Evolutionary conservation across 2,888 invertebrate species (phyloP), one percentile per base, ranked within the genome.

Genomic region (Pedicia rivosa): DNA sequence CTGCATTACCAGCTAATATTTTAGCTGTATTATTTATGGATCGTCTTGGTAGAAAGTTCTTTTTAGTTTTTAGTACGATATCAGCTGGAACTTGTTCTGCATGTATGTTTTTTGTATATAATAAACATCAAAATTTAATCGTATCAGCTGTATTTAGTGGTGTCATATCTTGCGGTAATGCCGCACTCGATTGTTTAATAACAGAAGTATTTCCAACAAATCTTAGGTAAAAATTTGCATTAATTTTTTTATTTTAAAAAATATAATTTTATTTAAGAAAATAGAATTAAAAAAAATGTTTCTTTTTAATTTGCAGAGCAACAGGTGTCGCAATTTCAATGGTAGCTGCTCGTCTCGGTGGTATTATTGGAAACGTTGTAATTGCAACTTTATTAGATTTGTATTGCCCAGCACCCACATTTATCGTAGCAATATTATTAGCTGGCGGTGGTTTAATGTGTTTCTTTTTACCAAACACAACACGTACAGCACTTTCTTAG

Each of bases 171-270:
- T 86, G 84, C 57, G 86, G 86, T 44, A 86, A 86, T 61, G 86
- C 86, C 36, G 83, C 90, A 4, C 67, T 91, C 43, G 90, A 90
- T 65, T 91, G 91, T 55, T 72, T 92, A 47, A 84, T 86, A 53
- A 87, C 87, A 16, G 92, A 92, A 66, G 81, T 91, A 42, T 91
- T 90, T 59, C 91, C 91, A 24, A 91, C 91, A 28, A 78, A 84
- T 62, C 68, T 91, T 52, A 74, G 87, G 82, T 81, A 63, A 42
- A 6, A 24, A 26, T 37, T 26, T 34, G 6, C 13, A 25, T n/a
- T 19, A 25, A 14, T 25, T n/a, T 20, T 39, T 20, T 8, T 4
- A 29, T 16, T 34, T 15, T 27, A 12, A 19, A 16, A 9, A 8
- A 26, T 26, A 8, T 13, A 31, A 27, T n/a, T 12, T 15, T 20